Evolutionary conservation across 2,113 vertebrate species (phyloP), one percentile per base, ranked within the genome.

Genomic region (Cinclus mexicanus): DNA sequence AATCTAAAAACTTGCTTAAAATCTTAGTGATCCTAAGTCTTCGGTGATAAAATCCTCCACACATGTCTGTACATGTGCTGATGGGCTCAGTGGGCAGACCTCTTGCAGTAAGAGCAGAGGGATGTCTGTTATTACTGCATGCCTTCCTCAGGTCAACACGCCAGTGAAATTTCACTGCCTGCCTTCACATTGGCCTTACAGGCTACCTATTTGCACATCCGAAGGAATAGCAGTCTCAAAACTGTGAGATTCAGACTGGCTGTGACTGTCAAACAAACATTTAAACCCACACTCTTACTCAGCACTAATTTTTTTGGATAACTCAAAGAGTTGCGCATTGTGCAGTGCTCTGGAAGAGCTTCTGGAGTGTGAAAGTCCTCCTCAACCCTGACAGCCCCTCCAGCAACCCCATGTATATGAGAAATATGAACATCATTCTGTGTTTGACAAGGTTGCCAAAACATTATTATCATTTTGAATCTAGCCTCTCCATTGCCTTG

Each of bases 41-140:
- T 50, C 50, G 9, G 13, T 42, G 42, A 26, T 11, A 39, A 94
- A 71, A n/a, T 24, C 16, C 11, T 31, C 26, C 18, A 57, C 44
- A 14, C 1, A 1, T 12, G 15, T 42, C 18, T 55, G 5, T 46
- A 14, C 7, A 4, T 8, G 9, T 50, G n/a, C 2, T 79, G 20
- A n/a, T 63, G 23, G 23, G 14, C 11, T 20, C 3, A 10, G 65
- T 0, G 2, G 37, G 7, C 18, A 74, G 14, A 53, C 7, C 2
- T 70, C 10, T 49, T 47, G 14, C 18, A 15, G 1, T 21, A 16
- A 33, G 50, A 63, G 31, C 5, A 37, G 12, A 70, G 15, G 4
- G 22, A 55, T 16, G 8, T 69, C 44, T 84, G 12, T 35, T 31
- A 37, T 10, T 21, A 29, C 18, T 39, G 16, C 39, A 33, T 31